A percentile compares a stretch with the other conserved stretches of the same genome.
Evolutionary conservation across 1,140 invertebrate species (phyloP).

Genomic region (Pseudoatta argentina): DNA sequence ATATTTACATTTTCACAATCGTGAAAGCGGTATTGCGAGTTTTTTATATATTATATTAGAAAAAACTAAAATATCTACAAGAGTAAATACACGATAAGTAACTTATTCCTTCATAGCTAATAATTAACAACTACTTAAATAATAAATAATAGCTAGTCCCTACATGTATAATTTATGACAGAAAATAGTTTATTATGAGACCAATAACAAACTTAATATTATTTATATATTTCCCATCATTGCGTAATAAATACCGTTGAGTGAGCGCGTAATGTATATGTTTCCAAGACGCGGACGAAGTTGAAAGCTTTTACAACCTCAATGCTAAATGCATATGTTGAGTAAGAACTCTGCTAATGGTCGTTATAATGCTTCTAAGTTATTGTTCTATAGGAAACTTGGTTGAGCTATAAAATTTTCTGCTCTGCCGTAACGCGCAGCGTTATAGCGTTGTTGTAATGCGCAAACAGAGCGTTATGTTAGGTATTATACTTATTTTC

Average conservation of each 20-base stretch:
- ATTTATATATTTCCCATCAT: not conserved
- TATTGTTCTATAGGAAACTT: conserved; percentile 57
- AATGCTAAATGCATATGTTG: conserved; percentile 19
- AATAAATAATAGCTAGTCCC: not conserved
- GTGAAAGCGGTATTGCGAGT: not conserved
- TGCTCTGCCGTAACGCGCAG: not conserved
- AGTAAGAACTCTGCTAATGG: conserved; percentile 35
- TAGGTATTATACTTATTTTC: conserved; percentile 6
- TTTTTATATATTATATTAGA: not conserved
- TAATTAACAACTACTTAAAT: not conserved
- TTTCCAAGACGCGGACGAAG: conserved; percentile 16
- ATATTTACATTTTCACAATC: too few species aligned
- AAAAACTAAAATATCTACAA: not conserved
- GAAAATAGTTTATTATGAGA: not conserved
- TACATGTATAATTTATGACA: not conserved
- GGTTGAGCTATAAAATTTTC: conserved; percentile 27
- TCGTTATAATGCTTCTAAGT: conserved; percentile 40
- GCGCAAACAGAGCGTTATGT: conserved; percentile 38
- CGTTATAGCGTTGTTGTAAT: not conserved
- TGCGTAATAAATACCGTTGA: conserved; percentile 22
- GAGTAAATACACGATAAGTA: not conserved
- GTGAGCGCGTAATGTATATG: not conserved
- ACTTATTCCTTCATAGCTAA: not conserved
- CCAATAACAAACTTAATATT: not conserved
- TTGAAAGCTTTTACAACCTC: conserved; percentile 32